Evolutionary conservation across 92 coral and sea anemone genomes (phyloP), one percentile per base, ranked within the genome.

Genomic region (Zoanthus sansibaricus): DNA sequence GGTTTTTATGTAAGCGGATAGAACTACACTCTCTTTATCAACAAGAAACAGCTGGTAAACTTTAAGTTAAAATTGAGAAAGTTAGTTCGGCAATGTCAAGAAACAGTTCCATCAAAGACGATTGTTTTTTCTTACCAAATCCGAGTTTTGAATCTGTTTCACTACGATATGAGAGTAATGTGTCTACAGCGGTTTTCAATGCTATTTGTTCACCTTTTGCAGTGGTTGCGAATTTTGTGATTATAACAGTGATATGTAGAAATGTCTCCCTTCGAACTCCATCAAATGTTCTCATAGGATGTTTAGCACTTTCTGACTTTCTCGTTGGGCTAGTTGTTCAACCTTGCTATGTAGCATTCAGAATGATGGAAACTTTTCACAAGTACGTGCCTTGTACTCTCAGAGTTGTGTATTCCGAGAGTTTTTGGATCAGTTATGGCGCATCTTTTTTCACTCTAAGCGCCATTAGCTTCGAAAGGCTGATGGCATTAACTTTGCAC

Each of bases 241-340:
- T 94, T 12, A 87, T 94, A 9, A 58, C 75, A 9, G 94, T 84
- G 9, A 86, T 94, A 80, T 72, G 73, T 3, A 83, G 90, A 54
- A 84, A 88, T 15, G 66, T 31, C 18, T 25, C 82, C 4, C 98
- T 94, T 48, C 90, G 87, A 52, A 90, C 87, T 7, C 98, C 98
- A 4, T 90, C 95, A 15, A 94, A 92, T 68, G 79, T 92, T 54
- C 90, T 88, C 18, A 71, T 92, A 1, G 95, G 92, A 18, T 90
- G 95, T 71, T 73, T 94, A 10, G 95, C 98, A 17, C 88, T 86
- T 17, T 94, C 95, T 11, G 98, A 94, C 62, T 69, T 94, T 42
- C 58, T 92, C 18, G 94, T 94, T 0, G 94, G 94, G 17, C 83
- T 94, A n/a, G 78, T 94, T 9, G 95, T 94, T 1, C 98, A 92